Percentiles rank a stretch among this genome's conserved stretches.
Evolutionary conservation across 1,140 invertebrate species (phyloP).

Genomic region (Atta colombica): DNA sequence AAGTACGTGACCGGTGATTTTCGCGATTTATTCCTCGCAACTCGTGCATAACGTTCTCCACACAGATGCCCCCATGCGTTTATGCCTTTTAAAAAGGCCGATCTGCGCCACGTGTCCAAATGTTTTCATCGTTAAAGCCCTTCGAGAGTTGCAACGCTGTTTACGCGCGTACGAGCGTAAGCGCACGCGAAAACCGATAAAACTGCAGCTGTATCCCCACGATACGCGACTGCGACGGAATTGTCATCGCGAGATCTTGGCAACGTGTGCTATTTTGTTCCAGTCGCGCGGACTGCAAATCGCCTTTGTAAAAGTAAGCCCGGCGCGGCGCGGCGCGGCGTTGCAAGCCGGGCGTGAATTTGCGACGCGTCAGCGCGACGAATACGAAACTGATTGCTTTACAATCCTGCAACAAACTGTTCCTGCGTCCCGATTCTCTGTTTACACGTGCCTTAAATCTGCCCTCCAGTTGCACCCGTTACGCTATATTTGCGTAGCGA

Average conservation of each 20-base stretch:
- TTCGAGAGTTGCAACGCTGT: neutral
- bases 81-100: slow-evolving; percentile 15
- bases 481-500: neutral
- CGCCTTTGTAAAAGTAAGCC: slow-evolving; percentile 53
- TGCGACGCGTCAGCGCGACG: slow-evolving; percentile 31
- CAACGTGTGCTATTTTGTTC: slow-evolving; percentile 34
- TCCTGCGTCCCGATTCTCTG: neutral
- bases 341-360: slow-evolving; percentile 28
- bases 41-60: slow-evolving; percentile 17
- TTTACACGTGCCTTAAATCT: slow-evolving; percentile 35
- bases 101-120: slow-evolving; percentile 22
- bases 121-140: slow-evolving; percentile 49
- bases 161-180: neutral
- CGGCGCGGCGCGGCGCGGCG: slow-evolving; percentile 19
- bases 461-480: slow-evolving; percentile 1
- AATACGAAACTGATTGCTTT: slow-evolving; percentile 53
- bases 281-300: slow-evolving; percentile 41
- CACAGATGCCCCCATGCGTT: slow-evolving; percentile 2
- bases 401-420: slow-evolving; percentile 33
- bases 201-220: neutral
- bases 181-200: slow-evolving; percentile 26
- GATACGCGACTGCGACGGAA: slow-evolving; percentile 12
- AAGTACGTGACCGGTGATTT: slow-evolving; percentile 59
- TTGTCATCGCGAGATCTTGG: slow-evolving; percentile 43
- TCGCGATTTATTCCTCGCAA: slow-evolving; percentile 43